A percentile compares a stretch with the other conserved stretches of the same genome.
phyloP scores from a whole-genome alignment of 2,797 vertebrate genomes.

The Strix occidentalis region DNA sequence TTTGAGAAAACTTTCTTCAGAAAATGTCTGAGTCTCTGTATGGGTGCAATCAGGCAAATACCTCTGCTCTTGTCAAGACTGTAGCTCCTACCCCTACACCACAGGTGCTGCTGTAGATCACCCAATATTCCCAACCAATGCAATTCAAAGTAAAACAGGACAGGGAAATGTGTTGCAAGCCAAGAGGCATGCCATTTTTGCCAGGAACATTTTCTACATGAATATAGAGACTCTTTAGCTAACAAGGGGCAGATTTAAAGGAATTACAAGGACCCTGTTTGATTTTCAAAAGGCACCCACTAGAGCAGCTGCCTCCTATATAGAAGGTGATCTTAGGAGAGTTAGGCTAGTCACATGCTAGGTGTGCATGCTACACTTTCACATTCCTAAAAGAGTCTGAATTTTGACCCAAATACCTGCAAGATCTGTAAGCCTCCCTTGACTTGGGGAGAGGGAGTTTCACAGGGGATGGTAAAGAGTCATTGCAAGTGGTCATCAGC shows the following conservation, averaged over 20 bases:
- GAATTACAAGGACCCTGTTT: fast-evolving
- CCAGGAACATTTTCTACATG: background rate
- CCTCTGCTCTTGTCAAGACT: background rate
- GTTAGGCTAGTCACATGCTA: background rate
- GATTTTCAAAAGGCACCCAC: background rate
- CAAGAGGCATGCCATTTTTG: background rate
- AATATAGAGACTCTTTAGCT: background rate
- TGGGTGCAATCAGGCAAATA: background rate
- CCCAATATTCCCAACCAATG: background rate
- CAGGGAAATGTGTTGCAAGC: background rate
- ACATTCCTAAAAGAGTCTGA: background rate
- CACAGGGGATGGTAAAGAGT: background rate
- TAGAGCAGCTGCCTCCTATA: background rate
- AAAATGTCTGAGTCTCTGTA: background rate
- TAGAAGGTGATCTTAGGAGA: background rate
- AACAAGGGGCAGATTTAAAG: background rate
- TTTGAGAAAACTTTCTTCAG: background rate
- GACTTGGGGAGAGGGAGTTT: background rate
- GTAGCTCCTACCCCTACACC: background rate
- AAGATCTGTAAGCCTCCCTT: background rate
- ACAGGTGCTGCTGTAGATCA: background rate
- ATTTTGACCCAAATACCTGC: background rate
- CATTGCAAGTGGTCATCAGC: background rate
- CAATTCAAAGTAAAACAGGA: background rate
- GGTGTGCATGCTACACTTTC: background rate